Percentiles rank a stretch among this genome's conserved stretches.
Evolutionary conservation across 2,797 vertebrate genomes (phyloP).

Genomic region (Potorous gilbertii): DNA sequence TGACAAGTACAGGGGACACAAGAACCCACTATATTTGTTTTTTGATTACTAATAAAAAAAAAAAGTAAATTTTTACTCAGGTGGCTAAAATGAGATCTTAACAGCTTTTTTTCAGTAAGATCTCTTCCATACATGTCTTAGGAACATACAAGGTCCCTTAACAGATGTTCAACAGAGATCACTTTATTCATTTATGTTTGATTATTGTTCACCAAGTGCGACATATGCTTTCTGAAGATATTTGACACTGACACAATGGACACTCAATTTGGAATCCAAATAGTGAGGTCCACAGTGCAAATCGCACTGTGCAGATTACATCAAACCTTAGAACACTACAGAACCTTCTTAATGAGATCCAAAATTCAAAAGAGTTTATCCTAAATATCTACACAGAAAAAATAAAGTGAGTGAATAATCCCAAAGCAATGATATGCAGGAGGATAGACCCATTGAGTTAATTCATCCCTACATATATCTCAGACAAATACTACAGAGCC

Average conservation of each 20-base stretch:
- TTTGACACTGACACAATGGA: not conserved
- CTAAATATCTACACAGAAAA: not conserved
- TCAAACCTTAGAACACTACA: not conserved
- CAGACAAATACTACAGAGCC: not conserved
- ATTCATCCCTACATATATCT: not conserved
- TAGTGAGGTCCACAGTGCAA: not conserved
- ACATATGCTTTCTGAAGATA: not conserved
- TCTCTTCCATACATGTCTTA: not conserved
- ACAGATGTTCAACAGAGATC: not conserved
- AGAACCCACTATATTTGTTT: not conserved
- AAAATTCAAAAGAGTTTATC: not conserved
- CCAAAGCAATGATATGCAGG: not conserved
- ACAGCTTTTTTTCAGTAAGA: not conserved
- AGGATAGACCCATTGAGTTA: not conserved
- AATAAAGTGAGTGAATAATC: not conserved
- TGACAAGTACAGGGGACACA: not conserved
- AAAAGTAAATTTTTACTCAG: not conserved
- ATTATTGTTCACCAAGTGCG: not conserved
- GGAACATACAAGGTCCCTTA: not conserved
- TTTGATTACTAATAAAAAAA: not conserved
- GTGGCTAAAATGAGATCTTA: not conserved
- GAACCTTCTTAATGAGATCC: not conserved
- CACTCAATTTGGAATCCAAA: not conserved
- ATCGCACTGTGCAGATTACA: not conserved
- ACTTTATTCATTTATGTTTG: not conserved